phyloP scores from a whole-genome alignment of 1,140 invertebrate species.

The Ceratoteleas bidentatus region DNA sequence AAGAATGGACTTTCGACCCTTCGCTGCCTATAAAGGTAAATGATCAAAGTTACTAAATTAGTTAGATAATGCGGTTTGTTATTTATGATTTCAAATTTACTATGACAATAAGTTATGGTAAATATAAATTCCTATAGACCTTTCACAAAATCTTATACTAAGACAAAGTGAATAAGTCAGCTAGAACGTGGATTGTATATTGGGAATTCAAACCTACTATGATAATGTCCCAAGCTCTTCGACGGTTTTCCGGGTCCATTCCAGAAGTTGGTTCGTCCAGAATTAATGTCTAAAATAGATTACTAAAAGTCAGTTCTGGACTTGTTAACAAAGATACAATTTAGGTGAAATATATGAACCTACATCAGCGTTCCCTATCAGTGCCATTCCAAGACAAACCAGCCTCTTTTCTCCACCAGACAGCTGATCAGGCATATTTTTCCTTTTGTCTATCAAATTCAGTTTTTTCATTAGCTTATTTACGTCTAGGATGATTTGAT shows the following conservation, averaged over 20 bases:
- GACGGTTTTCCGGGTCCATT: conserved; percentile 88
- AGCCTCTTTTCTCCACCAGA: conserved; percentile 89
- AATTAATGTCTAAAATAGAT: conserved; percentile 56
- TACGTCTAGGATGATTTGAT: conserved; percentile 62
- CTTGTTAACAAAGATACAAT: too few species aligned
- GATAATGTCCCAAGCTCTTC: conserved; percentile 5
- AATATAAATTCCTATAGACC: too few species aligned
- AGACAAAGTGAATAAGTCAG: too few species aligned
- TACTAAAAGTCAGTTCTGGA: background rate
- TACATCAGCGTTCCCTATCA: conserved; percentile 82
- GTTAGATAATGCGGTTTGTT: too few species aligned
- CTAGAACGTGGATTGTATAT: too few species aligned
- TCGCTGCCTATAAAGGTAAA: conserved; percentile 71
- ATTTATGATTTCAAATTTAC: too few species aligned
- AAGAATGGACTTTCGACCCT: conserved; percentile 89
- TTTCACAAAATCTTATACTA: conserved; percentile 7
- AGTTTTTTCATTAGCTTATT: conserved; percentile 80
- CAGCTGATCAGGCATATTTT: conserved; percentile 82
- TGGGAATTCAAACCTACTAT: conserved; percentile 5
- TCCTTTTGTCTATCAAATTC: conserved; percentile 83
- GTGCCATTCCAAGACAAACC: conserved; percentile 85
- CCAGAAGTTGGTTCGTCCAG: conserved; percentile 95
- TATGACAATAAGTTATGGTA: background rate
- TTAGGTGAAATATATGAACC: too few species aligned
- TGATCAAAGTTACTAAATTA: background rate